These are phyloP conservation scores for Leucopternis melanops DNA, from an alignment of 2,113 vertebrate species.

Conservation along the genomic window DNA sequence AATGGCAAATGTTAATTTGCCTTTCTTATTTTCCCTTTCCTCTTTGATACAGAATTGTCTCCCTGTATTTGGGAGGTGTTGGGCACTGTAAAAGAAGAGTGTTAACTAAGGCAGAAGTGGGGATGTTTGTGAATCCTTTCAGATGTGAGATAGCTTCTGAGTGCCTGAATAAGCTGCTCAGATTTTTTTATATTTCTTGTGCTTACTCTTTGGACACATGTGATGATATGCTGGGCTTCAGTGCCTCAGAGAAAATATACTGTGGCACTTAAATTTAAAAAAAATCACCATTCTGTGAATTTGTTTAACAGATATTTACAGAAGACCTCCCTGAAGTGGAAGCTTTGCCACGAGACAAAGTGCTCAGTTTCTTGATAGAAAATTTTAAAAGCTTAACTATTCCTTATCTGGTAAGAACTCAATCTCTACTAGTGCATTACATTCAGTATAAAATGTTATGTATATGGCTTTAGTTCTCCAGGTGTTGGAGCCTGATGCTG, in stretches of 20 bases:
- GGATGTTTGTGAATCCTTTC: not conserved
- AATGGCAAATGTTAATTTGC: not conserved
- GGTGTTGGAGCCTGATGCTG: not conserved
- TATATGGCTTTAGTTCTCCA: not conserved
- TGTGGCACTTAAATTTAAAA: not conserved
- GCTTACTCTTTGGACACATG: not conserved
- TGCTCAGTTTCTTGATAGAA: constrained; percentile 89
- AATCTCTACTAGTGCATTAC: not conserved
- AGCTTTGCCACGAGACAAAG: constrained; percentile 84
- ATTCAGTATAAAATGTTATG: not conserved
- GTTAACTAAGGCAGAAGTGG: not conserved
- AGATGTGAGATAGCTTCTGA: not conserved
- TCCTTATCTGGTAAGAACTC: constrained; percentile 85
- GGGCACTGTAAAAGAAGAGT: not conserved
- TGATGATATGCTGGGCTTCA: not conserved
- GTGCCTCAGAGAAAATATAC: not conserved
- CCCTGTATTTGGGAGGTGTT: not conserved
- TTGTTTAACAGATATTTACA: constrained; percentile 89
- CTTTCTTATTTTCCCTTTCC: not conserved
- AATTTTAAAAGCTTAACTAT: constrained; percentile 89
- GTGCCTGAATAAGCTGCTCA: not conserved
- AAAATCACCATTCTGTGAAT: not conserved
- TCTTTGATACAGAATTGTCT: not conserved
- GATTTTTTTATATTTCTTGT: not conserved
- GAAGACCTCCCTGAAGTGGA: constrained; percentile 97